Percentiles rank a stretch among this genome's conserved stretches.
Conservation (phyloP, 2,888 invertebrate species). For the Drosophila hamatofila region DNA sequence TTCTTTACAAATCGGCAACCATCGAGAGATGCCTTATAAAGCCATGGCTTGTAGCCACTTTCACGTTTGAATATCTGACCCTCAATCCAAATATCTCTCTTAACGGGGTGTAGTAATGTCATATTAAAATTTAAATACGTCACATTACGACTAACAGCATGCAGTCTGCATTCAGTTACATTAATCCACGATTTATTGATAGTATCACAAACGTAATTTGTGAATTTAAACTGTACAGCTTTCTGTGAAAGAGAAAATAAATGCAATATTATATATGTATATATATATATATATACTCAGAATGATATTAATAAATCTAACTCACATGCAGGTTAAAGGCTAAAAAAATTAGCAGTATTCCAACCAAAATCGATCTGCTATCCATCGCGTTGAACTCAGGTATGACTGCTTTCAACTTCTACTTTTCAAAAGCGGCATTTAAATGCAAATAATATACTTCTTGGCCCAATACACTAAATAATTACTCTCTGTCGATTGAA, state of each 20-base stretch:
- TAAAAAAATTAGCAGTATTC: not conserved
- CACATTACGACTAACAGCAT: conserved; percentile 30
- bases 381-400: not conserved
- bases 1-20: conserved; percentile 12
- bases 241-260: not conserved
- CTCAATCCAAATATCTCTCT: not conserved
- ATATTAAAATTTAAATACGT: conserved; percentile 17
- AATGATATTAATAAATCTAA: not conserved
- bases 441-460: not conserved
- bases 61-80: conserved; percentile 1
- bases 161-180: conserved; percentile 18
- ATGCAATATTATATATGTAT: not conserved
- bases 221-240: conserved; percentile 27
- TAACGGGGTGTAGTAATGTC: conserved; percentile 2
- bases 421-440: not conserved
- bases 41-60: conserved; percentile 44
- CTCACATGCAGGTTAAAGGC: not conserved
- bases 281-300: too few relatives aligned
- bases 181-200: conserved; percentile 19
- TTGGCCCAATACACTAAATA: not conserved
- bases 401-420: not conserved
- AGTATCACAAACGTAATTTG: conserved; percentile 11
- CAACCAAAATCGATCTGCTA: not conserved
- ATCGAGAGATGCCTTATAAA: conserved; percentile 16
- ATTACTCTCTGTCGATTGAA: not conserved